Conservation (phyloP, 2,797 vertebrate genomes). For the Characodon lateralis region DNA sequence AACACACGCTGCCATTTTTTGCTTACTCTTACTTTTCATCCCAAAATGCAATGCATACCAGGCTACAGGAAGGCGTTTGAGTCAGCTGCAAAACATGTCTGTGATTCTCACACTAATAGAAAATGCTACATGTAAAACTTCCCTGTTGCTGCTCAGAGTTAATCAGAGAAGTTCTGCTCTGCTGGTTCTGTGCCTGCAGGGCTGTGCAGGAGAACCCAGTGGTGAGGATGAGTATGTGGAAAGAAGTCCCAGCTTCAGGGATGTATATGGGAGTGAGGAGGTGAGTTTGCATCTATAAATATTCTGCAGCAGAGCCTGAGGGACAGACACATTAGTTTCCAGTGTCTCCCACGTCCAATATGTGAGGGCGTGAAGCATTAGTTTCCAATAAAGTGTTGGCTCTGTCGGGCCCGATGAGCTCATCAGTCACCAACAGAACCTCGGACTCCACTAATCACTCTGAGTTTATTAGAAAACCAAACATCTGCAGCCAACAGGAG, state of each 20-base stretch:
- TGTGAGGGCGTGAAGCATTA: neutral
- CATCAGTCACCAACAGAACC: neutral
- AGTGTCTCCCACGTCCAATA: neutral
- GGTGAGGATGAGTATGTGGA: constrained; percentile 88
- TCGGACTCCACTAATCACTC: neutral
- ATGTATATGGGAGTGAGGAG: constrained; percentile 89
- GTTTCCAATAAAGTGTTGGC: neutral
- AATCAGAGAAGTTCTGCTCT: neutral
- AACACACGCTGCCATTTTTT: no score
- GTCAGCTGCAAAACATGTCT: neutral
- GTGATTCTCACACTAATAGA: neutral
- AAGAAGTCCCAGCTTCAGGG: constrained; percentile 86
- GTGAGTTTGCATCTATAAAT: constrained; percentile 62
- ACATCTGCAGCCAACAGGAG: neutral
- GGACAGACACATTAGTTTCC: neutral
- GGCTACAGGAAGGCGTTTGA: no score
- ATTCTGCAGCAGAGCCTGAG: neutral
- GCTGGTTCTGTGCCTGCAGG: constrained; percentile 72
- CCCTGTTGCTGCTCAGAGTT: no score
- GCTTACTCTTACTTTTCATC: no score
- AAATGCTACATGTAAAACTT: neutral
- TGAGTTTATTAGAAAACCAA: neutral
- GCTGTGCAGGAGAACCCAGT: constrained; percentile 86
- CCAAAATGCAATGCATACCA: no score
- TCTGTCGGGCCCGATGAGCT: neutral